phyloP scores from a whole-genome alignment of 2,888 invertebrate species.

The Buathra laborator region DNA sequence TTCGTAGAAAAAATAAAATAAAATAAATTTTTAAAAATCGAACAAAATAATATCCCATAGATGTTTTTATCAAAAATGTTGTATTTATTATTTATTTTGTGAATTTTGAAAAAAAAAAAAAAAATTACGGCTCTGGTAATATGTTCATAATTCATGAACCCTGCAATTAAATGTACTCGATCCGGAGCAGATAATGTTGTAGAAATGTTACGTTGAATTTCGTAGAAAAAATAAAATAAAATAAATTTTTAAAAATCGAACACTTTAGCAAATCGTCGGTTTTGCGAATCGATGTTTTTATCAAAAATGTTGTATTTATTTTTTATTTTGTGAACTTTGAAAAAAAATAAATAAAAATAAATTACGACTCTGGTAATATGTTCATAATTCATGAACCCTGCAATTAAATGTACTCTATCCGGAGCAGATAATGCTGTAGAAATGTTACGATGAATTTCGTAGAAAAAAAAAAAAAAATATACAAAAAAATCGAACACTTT shows the following conservation, averaged over 20 bases:
- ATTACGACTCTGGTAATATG: background rate
- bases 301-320: no score
- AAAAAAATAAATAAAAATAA: background rate
- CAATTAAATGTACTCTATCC: background rate
- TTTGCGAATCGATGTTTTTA: background rate
- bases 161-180: no score
- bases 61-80: no score
- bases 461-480: background rate
- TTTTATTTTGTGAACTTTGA: no score
- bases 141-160: no score
- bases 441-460: slow-evolving; percentile 3
- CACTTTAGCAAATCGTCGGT: background rate
- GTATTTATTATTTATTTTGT: no score
- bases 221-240: no score
- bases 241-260: background rate
- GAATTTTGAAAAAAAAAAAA: background rate
- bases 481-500: background rate
- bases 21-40: background rate
- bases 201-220: slow-evolving; percentile 9
- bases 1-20: no score
- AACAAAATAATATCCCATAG: no score
- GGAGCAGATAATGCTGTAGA: slow-evolving; percentile 1
- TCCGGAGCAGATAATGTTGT: no score
- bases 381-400: no score
- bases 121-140: no score